These are phyloP conservation scores for Zygothrica quintamaculata DNA, from an alignment of 2,888 invertebrate genomes.

Conservation along the genomic window DNA sequence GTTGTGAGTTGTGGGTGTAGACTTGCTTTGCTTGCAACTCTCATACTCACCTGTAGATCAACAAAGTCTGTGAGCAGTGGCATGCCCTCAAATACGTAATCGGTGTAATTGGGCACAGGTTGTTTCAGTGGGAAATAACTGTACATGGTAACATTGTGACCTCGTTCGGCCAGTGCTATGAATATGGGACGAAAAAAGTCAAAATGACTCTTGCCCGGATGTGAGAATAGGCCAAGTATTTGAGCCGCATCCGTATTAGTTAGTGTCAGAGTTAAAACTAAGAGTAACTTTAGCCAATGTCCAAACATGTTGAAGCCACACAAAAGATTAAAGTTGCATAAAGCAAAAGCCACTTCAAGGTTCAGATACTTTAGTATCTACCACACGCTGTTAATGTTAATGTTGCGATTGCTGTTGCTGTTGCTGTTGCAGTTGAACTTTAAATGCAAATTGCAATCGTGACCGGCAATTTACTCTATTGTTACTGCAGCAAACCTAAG, in stretches of 20 bases:
- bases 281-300: slow-evolving; percentile 4
- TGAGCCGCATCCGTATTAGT: slow-evolving; percentile 46
- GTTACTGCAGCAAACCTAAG: not conserved
- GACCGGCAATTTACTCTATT: slow-evolving; percentile 52
- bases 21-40: too few species aligned
- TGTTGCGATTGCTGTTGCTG: slow-evolving; percentile 20
- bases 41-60: slow-evolving; percentile 67
- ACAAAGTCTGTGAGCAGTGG: slow-evolving; percentile 71
- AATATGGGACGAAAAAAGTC: slow-evolving; percentile 84
- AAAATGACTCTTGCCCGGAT: slow-evolving; percentile 84
- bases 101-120: slow-evolving; percentile 76
- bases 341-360: slow-evolving; percentile 18
- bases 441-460: slow-evolving; percentile 43
- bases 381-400: too few species aligned
- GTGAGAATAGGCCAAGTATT: slow-evolving; percentile 83
- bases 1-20: not conserved
- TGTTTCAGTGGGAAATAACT: slow-evolving; percentile 83
- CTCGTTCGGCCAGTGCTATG: slow-evolving; percentile 82
- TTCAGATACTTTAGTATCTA: slow-evolving; percentile 25
- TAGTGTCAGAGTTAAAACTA: slow-evolving; percentile 9
- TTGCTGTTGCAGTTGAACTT: slow-evolving; percentile 21
- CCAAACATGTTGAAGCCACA: slow-evolving; percentile 24
- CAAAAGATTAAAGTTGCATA: slow-evolving; percentile 36
- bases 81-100: slow-evolving; percentile 72
- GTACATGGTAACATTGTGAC: slow-evolving; percentile 85